Evolutionary conservation across 2,888 invertebrate species (phyloP).

Genomic region (Apamea epomidion): DNA sequence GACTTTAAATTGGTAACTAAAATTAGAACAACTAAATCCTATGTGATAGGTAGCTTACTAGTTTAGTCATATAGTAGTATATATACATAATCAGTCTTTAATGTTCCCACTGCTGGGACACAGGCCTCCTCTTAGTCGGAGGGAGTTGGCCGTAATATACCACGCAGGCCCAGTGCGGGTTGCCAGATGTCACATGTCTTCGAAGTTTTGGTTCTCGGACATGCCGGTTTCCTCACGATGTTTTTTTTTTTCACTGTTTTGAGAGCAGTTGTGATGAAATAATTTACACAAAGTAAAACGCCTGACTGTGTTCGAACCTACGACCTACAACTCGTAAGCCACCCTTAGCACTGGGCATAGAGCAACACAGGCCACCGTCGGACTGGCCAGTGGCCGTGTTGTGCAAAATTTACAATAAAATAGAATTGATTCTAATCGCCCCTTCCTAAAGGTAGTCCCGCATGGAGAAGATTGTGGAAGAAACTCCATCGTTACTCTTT

Average conservation of each 20-base stretch:
- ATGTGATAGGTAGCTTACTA: background rate
- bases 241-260: background rate
- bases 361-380: too few relatives aligned
- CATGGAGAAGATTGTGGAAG: too few relatives aligned
- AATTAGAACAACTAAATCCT: slow-evolving; percentile 21
- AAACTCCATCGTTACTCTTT: too few relatives aligned
- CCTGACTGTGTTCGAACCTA: too few relatives aligned
- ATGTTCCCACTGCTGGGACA: background rate
- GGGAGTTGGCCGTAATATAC: too few relatives aligned
- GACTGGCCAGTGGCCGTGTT: too few relatives aligned
- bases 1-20: slow-evolving; percentile 47
- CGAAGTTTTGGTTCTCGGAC: background rate
- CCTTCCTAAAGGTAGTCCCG: too few relatives aligned
- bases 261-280: background rate
- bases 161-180: background rate
- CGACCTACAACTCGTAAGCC: too few relatives aligned
- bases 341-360: too few relatives aligned
- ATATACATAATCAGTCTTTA: background rate
- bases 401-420: too few relatives aligned
- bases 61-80: background rate
- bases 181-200: background rate
- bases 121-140: too few relatives aligned
- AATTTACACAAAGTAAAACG: background rate
- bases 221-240: background rate
- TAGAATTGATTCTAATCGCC: too few relatives aligned